phyloP scores from a whole-genome alignment of 2,113 vertebrate genomes.

The Phylloscopus trochiloides region DNA sequence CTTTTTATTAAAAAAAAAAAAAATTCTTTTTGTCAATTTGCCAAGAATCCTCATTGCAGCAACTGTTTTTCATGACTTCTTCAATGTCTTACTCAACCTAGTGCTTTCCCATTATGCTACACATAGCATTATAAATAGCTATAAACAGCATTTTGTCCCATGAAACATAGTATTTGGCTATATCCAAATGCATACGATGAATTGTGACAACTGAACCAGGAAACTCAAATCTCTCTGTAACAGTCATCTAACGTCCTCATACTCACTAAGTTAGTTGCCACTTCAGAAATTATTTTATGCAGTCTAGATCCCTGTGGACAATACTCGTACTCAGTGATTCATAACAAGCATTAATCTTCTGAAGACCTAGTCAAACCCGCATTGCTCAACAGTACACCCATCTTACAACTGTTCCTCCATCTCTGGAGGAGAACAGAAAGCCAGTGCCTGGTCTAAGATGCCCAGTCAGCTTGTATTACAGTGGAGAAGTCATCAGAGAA shows the following conservation, averaged over 20 bases:
- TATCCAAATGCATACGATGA: neutral
- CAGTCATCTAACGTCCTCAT: neutral
- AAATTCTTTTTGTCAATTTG: neutral
- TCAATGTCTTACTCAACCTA: neutral
- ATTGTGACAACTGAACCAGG: neutral
- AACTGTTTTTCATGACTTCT: neutral
- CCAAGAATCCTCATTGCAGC: neutral
- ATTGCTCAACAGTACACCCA: neutral
- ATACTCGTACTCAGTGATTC: neutral
- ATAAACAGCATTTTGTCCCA: neutral
- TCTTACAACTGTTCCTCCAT: neutral
- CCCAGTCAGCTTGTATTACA: neutral
- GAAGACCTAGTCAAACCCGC: neutral
- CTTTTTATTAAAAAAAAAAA: neutral
- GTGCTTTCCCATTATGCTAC: neutral
- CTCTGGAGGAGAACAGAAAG: neutral
- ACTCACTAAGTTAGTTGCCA: neutral
- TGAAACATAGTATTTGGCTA: neutral
- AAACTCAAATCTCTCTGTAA: neutral
- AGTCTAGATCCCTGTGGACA: neutral
- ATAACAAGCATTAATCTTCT: neutral
- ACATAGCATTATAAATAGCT: neutral
- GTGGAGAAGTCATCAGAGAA: neutral
- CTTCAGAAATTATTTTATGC: neutral
- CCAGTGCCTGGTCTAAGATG: neutral